These are phyloP conservation scores for Crotophaga sulcirostris DNA, from an alignment of 2,113 vertebrate species.

Conservation along the genomic window DNA sequence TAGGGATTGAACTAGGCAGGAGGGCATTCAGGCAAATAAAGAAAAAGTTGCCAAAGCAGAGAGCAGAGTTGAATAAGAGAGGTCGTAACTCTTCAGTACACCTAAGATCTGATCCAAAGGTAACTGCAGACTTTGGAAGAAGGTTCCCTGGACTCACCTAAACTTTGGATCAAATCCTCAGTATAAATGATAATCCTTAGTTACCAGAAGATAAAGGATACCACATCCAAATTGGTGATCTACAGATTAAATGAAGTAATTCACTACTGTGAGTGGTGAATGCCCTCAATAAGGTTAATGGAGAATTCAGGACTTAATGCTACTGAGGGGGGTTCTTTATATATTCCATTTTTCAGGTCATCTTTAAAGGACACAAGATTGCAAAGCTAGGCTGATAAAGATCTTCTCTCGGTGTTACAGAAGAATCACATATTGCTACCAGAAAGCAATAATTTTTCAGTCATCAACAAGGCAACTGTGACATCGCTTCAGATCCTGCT, in stretches of 20 bases:
- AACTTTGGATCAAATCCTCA: neutral
- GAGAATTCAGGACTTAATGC: neutral
- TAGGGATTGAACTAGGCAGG: neutral
- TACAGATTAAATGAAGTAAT: neutral
- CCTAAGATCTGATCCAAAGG: neutral
- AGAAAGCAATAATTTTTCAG: neutral
- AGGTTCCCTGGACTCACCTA: neutral
- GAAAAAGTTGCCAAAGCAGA: neutral
- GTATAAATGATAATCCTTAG: neutral
- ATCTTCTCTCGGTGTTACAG: neutral
- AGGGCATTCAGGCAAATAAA: neutral
- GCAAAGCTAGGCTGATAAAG: neutral
- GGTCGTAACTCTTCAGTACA: neutral
- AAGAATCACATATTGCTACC: neutral
- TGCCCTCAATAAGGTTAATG: neutral
- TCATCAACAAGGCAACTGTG: neutral
- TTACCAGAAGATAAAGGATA: neutral
- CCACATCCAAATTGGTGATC: neutral
- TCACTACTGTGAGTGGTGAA: neutral
- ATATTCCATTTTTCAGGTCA: neutral
- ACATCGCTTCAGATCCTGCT: neutral
- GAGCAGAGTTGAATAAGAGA: rapidly evolving
- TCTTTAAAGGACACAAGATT: neutral
- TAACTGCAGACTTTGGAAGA: neutral
- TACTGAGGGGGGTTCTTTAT: neutral